Base-by-base conservation (phyloP, 2,888 invertebrate species). In the Polyploca ridens region DNA sequence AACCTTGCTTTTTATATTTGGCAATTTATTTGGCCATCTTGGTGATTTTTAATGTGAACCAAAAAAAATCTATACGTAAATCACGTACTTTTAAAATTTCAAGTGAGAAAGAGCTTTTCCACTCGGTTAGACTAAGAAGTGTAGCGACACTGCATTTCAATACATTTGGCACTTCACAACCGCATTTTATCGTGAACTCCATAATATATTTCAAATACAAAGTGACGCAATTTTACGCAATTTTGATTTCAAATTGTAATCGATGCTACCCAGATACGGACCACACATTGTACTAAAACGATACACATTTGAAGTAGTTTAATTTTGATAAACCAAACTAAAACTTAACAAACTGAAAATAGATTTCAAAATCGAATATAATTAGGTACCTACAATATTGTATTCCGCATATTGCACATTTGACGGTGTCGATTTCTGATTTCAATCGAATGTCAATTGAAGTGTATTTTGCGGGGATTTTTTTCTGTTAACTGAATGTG, bases 151-250 rank as follows among this genome's bases (percentile, higher is more conserved):
- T 74, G 72, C 68, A 68, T 70, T 66, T 79, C 73, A 87, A 86
- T 79, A 71, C 81, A 65, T 78, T 86, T 80, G 82, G 80, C 85
- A 88, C 89, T 86, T 84, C 82, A 85, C 74, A 64, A 75, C 80
- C 77, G 68, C 81, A 84, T 63, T 66, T 64, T 69, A 69, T 69
- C 72, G 73, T 69, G 70, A 69, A 70, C 71, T 69, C 64, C 68
- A 63, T 62, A 64, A 57, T 74, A 71, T 77, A 75, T 70, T 75
- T 71, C 67, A 41, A 41, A 66, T 67, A 80, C 81, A 87, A 88
- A 78, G 87, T 91, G 91, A 92, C 90, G 88, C 85, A 91, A 94
- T 93, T 93, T 92, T 86, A 93, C 85, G 93, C 86, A 67, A 73
- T 88, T 84, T 90, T 90, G 87, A 88, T 71, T 86, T 77, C 81